These are phyloP conservation scores for Labia minor DNA, from an alignment of 2,888 invertebrate species.

Conservation along the genomic window DNA sequence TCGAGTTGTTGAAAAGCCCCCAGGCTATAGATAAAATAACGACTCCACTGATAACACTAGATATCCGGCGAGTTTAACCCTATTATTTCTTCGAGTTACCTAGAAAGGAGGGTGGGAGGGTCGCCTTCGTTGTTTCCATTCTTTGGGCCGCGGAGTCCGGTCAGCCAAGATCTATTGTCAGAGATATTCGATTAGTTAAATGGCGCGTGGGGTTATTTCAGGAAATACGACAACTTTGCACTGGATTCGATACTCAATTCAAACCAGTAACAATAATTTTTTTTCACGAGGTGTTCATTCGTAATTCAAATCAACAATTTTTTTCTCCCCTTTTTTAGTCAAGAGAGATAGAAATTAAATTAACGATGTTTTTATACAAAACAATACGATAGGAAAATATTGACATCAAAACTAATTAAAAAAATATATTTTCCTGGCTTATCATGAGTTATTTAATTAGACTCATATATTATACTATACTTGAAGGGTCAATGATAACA, in stretches of 20 bases:
- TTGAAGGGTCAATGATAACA: too few relatives aligned
- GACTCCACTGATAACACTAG: not conserved
- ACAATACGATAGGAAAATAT: too few relatives aligned
- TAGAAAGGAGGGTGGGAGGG: not conserved
- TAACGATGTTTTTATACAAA: too few relatives aligned
- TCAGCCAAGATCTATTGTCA: not conserved
- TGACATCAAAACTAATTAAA: too few relatives aligned
- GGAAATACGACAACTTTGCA: conserved; percentile 1
- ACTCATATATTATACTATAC: too few relatives aligned
- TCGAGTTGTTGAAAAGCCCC: not conserved
- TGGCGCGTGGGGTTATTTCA: conserved; percentile 7
- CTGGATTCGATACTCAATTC: conserved; percentile 1
- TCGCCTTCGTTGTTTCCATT: not conserved
- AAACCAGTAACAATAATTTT: not conserved
- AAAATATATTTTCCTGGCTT: too few relatives aligned
- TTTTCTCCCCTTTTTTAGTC: too few relatives aligned
- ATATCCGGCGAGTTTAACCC: not conserved
- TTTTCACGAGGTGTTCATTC: not conserved
- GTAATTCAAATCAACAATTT: too few relatives aligned
- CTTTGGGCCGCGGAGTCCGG: not conserved
- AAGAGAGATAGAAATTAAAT: too few relatives aligned
- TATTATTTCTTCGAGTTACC: not conserved
- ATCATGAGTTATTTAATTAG: too few relatives aligned
- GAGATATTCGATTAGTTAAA: conserved; percentile 13
- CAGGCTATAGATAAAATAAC: not conserved